These are phyloP conservation scores for Falco novaeseelandiae DNA, from an alignment of 2,797 vertebrate genomes.

Conservation along the genomic window DNA sequence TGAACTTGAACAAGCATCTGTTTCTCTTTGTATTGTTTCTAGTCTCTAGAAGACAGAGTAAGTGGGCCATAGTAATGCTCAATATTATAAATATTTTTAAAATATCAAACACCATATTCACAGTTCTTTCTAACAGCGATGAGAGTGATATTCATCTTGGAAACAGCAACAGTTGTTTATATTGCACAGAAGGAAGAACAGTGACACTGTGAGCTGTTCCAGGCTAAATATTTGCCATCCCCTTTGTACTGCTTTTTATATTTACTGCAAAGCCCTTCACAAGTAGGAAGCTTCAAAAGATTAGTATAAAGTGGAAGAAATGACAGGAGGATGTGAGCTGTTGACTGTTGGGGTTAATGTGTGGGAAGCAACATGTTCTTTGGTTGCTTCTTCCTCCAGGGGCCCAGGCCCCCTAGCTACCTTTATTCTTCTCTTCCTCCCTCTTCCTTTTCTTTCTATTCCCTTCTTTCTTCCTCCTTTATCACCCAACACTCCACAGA, in stretches of 20 bases:
- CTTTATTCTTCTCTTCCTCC: background rate
- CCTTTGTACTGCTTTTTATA: background rate
- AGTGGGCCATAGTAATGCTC: background rate
- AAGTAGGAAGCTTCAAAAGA: background rate
- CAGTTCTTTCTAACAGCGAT: background rate
- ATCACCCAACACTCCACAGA: background rate
- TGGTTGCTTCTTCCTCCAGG: background rate
- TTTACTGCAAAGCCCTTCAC: background rate
- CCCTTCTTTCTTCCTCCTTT: background rate
- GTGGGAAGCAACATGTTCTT: rapidly evolving
- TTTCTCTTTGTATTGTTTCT: background rate
- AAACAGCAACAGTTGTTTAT: background rate
- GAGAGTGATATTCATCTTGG: background rate
- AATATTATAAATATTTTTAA: background rate
- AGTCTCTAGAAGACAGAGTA: background rate
- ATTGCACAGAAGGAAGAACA: background rate
- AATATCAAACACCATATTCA: background rate
- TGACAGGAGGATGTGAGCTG: background rate
- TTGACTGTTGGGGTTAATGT: background rate
- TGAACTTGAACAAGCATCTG: background rate
- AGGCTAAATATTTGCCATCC: background rate
- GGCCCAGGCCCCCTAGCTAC: background rate
- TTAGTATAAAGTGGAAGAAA: background rate
- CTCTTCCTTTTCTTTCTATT: background rate
- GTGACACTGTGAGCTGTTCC: background rate